Percentiles rank a stretch among this genome's conserved stretches.
These are phyloP conservation scores for Elymnias hypermnestra DNA, from an alignment of 1,140 invertebrate species.

Conservation along the genomic window DNA sequence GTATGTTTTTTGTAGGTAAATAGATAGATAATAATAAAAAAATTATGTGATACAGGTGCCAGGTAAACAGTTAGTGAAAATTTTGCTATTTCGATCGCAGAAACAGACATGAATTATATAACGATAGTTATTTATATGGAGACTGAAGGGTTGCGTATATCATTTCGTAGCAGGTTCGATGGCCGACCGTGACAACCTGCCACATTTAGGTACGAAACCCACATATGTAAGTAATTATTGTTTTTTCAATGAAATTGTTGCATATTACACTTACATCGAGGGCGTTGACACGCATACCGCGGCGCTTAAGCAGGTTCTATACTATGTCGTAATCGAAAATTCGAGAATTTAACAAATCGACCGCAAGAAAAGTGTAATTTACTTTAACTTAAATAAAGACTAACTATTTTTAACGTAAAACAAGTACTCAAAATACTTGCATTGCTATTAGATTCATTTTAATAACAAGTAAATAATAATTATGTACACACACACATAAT, in stretches of 20 bases:
- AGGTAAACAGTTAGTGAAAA: too few relatives aligned
- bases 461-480: too few relatives aligned
- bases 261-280: slow-evolving; percentile 20
- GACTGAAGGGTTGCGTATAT: slow-evolving; percentile 18
- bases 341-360: slow-evolving; percentile 4
- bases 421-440: too few relatives aligned
- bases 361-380: neutral
- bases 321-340: slow-evolving; percentile 18
- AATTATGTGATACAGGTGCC: too few relatives aligned
- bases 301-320: slow-evolving; percentile 5
- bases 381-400: too few relatives aligned
- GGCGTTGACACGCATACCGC: slow-evolving; percentile 23
- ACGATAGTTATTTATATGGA: slow-evolving; percentile 2
- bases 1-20: too few relatives aligned
- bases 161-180: slow-evolving; percentile 30
- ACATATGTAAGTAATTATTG: slow-evolving; percentile 18
- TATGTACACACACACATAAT: too few relatives aligned
- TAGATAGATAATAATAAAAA: too few relatives aligned
- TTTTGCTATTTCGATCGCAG: too few relatives aligned
- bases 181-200: slow-evolving; percentile 47
- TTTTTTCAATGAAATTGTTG: slow-evolving; percentile 27
- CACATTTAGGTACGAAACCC: slow-evolving; percentile 19
- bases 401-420: too few relatives aligned
- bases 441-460: too few relatives aligned
- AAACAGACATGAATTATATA: neutral